Evolutionary conservation across 2,113 vertebrate genomes (phyloP).

Genomic region (Aramus guarauna): DNA sequence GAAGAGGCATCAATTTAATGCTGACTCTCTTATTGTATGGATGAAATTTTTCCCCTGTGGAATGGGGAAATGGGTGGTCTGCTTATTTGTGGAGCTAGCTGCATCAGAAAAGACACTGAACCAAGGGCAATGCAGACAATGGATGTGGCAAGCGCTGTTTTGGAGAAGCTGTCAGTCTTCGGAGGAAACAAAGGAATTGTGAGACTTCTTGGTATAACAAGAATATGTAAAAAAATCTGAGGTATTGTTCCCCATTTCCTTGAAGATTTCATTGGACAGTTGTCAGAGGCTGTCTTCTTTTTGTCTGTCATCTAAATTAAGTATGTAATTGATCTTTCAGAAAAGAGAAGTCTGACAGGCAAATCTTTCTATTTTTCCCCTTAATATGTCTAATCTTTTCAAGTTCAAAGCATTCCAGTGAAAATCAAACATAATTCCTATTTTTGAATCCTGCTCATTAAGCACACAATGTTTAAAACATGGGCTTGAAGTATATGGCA

Average conservation of each 20-base stretch:
- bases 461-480: conserved; percentile 26
- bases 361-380: conserved; percentile 11
- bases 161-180: not conserved
- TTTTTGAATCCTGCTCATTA: conserved; percentile 42
- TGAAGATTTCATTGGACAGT: conserved; percentile 27
- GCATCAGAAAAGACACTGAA: not conserved
- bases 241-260: not conserved
- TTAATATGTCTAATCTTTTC: conserved; percentile 52
- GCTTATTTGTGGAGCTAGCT: not conserved
- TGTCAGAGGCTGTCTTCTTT: conserved; percentile 37
- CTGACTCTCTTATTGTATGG: not conserved
- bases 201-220: not conserved
- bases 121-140: not conserved
- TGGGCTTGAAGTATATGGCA: not conserved
- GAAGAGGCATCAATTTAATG: not conserved
- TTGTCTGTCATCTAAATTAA: conserved; percentile 51
- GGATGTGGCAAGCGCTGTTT: not conserved
- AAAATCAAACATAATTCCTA: conserved; percentile 50
- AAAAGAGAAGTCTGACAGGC: conserved; percentile 4
- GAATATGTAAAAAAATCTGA: not conserved
- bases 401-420: conserved; percentile 53
- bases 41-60: not conserved
- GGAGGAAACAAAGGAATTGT: not conserved
- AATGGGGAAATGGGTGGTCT: not conserved
- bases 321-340: conserved; percentile 39